These are phyloP conservation scores for Nyctereutes procyonoides DNA, from an alignment of 2,113 vertebrate genomes.

Conservation along the genomic window DNA sequence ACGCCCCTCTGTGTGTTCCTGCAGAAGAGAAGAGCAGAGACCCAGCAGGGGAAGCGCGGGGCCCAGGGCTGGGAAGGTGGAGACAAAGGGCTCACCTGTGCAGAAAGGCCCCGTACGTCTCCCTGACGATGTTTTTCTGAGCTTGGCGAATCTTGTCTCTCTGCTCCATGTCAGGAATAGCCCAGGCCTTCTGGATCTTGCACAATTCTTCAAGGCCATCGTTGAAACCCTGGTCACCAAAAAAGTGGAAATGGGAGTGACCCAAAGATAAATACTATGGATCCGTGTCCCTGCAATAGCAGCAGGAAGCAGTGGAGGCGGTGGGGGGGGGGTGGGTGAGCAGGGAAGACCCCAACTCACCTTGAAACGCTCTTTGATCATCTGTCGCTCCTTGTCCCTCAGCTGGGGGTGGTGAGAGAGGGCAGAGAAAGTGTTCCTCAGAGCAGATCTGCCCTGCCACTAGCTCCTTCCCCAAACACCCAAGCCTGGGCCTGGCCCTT, in stretches of 20 bases:
- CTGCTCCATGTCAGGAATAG: constrained; percentile 96
- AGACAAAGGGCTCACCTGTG: constrained; percentile 88
- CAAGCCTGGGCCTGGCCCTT: not conserved
- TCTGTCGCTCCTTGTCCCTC: constrained; percentile 98
- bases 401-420: constrained; percentile 87
- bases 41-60: not conserved
- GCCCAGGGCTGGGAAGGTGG: accelerated
- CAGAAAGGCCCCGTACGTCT: constrained; percentile 93
- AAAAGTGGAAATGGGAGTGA: not conserved
- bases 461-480: too few relatives aligned
- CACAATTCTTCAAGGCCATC: constrained; percentile 97
- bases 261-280: not conserved
- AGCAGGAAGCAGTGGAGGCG: not conserved
- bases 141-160: constrained; percentile 93
- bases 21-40: not conserved
- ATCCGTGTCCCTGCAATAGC: not conserved
- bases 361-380: constrained; percentile 99
- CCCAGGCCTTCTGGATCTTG: constrained; percentile 98
- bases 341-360: constrained; percentile 83
- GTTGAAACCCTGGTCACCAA: constrained; percentile 93
- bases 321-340: too few relatives aligned
- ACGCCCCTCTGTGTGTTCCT: not conserved
- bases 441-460: not conserved
- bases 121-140: constrained; percentile 94
- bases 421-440: constrained; percentile 3